Evolutionary conservation across 2,888 invertebrate species (phyloP).

Genomic region (Tachina fera): DNA sequence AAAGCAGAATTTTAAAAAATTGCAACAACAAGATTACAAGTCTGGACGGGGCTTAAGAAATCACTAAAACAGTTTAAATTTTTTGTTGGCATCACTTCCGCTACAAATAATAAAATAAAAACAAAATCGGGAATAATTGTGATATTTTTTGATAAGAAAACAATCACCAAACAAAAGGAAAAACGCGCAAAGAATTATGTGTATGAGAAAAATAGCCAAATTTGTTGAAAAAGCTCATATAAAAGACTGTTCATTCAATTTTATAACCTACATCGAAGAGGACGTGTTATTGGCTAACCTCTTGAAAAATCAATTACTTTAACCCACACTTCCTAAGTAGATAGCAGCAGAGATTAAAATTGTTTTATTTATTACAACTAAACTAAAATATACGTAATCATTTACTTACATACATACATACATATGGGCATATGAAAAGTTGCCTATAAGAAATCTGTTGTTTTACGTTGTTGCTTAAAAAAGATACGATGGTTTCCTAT

Average conservation of each 20-base stretch:
- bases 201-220: constrained; percentile 31
- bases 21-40: no score
- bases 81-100: constrained; percentile 1
- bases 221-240: constrained; percentile 30
- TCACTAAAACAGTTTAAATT: no score
- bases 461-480: constrained; percentile 24
- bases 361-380: constrained; percentile 25
- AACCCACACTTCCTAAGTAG: constrained; percentile 10
- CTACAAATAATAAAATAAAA: constrained; percentile 32
- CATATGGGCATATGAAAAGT: not conserved
- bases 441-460: not conserved
- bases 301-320: not conserved
- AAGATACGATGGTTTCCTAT: constrained; percentile 80
- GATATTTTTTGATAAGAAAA: constrained; percentile 43
- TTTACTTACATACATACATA: not conserved
- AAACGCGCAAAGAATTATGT: constrained; percentile 25
- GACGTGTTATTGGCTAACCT: constrained; percentile 19
- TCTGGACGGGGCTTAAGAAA: no score
- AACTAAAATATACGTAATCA: constrained; percentile 42
- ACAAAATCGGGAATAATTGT: constrained; percentile 38
- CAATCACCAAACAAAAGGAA: constrained; percentile 1
- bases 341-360: not conserved
- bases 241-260: constrained; percentile 48
- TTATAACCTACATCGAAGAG: constrained; percentile 34
- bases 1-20: no score